phyloP scores from a whole-genome alignment of 2,797 vertebrate genomes.

The Adelosebastes latens region DNA sequence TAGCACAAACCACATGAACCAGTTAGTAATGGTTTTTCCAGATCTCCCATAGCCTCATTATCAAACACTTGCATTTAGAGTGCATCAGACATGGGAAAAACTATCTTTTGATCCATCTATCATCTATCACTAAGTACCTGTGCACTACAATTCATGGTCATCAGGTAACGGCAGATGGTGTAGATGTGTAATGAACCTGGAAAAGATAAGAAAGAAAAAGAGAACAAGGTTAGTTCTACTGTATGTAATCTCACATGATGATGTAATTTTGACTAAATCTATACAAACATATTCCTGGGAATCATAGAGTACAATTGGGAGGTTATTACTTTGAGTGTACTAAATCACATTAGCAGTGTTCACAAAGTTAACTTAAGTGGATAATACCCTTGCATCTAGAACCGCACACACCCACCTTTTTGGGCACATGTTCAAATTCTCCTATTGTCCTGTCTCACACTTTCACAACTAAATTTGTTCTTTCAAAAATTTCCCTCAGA shows the following conservation, averaged over 20 bases:
- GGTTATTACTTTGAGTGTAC: not conserved
- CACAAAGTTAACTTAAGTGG: not conserved
- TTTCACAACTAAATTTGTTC: not conserved
- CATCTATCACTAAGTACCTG: conserved; percentile 83
- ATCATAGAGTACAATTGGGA: not conserved
- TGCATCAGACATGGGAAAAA: not conserved
- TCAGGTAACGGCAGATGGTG: conserved; percentile 92
- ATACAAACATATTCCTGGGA: not conserved
- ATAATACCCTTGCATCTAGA: not conserved
- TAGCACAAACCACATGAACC: not conserved
- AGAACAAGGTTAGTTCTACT: not conserved
- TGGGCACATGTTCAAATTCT: not conserved
- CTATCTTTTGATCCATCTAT: not conserved
- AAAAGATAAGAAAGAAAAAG: conserved; percentile 5
- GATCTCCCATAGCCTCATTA: not conserved
- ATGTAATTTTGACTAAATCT: not conserved
- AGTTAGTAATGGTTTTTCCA: not conserved
- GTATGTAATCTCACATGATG: not conserved
- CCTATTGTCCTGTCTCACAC: not conserved
- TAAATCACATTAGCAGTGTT: not conserved
- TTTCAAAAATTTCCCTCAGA: not conserved
- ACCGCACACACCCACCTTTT: not conserved
- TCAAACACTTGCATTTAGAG: not conserved
- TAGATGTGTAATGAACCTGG: conserved; percentile 93
- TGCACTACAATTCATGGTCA: conserved; percentile 85